A percentile compares a stretch with the other conserved stretches of the same genome.
Conservation (phyloP, 2,113 vertebrate species). For the Carassius gibelio region DNA sequence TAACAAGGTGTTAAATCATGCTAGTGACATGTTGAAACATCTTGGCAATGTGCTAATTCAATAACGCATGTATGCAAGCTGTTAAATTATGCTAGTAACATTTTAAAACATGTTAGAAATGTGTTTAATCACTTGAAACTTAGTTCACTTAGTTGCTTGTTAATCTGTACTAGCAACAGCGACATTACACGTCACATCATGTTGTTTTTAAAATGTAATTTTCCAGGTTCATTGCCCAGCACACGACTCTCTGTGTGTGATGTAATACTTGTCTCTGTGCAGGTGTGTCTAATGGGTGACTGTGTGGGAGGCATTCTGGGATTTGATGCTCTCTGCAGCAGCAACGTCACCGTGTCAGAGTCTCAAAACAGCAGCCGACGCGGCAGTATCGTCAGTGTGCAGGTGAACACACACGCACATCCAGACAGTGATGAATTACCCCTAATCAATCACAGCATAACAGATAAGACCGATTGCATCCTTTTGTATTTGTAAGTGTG, state of each 20-base stretch:
- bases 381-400: constrained; percentile 90
- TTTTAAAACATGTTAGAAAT: too few relatives aligned
- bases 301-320: constrained; percentile 96
- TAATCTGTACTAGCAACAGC: neutral
- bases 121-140: too few relatives aligned
- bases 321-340: constrained; percentile 93
- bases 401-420: constrained; percentile 73
- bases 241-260: neutral
- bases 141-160: too few relatives aligned
- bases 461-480: neutral
- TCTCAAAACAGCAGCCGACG: constrained; percentile 95
- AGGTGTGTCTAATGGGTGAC: constrained; percentile 97
- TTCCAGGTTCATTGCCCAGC: neutral
- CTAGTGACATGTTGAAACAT: too few relatives aligned
- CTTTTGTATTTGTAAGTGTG: neutral
- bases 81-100: too few relatives aligned
- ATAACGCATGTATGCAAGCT: too few relatives aligned
- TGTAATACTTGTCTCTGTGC: constrained; percentile 31
- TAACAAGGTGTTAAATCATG: too few relatives aligned
- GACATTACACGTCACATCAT: too few relatives aligned
- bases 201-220: neutral
- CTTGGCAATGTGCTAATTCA: too few relatives aligned
- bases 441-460: neutral
- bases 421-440: neutral
- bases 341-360: constrained; percentile 85